Conservation (phyloP, 2,888 invertebrate genomes). For the Hypena proboscidalis region DNA sequence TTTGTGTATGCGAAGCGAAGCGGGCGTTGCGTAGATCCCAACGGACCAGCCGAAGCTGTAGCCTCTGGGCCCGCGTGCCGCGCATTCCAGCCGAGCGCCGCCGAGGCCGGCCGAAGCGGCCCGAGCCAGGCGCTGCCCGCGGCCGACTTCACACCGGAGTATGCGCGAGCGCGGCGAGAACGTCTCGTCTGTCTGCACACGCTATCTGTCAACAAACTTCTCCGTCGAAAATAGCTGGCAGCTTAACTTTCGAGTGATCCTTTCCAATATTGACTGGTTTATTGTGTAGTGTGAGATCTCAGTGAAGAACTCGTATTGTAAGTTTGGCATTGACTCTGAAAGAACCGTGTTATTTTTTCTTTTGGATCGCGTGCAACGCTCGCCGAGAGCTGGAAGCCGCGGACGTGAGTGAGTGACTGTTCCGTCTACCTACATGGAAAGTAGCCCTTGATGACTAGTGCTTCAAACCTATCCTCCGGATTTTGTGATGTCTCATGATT, state of each 20-base stretch:
- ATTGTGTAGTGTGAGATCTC: slow-evolving; percentile 70
- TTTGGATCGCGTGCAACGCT: slow-evolving; percentile 81
- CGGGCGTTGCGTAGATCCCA: slow-evolving; percentile 70
- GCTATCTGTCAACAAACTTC: slow-evolving; percentile 82
- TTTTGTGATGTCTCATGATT: slow-evolving; percentile 71
- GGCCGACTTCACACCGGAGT: slow-evolving; percentile 83
- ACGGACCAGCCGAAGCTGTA: slow-evolving; percentile 62
- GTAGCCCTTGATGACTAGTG: slow-evolving; percentile 74
- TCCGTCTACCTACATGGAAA: slow-evolving; percentile 76
- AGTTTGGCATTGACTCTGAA: slow-evolving; percentile 68
- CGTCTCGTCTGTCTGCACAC: slow-evolving; percentile 75
- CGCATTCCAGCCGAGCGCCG: slow-evolving; percentile 72
- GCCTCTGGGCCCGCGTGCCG: slow-evolving; percentile 73
- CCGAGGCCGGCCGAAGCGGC: slow-evolving; percentile 64
- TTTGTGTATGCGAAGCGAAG: slow-evolving; percentile 74
- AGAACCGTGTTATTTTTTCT: slow-evolving; percentile 81
- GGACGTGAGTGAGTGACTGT: slow-evolving; percentile 82
- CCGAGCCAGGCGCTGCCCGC: slow-evolving; percentile 64
- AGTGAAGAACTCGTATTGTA: slow-evolving; percentile 61
- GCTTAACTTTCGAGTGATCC: slow-evolving; percentile 67
- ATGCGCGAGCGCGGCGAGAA: slow-evolving; percentile 83
- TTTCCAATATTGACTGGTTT: slow-evolving; percentile 71
- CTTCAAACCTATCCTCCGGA: slow-evolving; percentile 58
- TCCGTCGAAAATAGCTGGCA: slow-evolving; percentile 72
- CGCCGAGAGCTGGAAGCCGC: slow-evolving; percentile 67